Evolutionary conservation across 2,113 vertebrate genomes (phyloP), one percentile per base, ranked within the genome.

Genomic region (Sitta europaea): DNA sequence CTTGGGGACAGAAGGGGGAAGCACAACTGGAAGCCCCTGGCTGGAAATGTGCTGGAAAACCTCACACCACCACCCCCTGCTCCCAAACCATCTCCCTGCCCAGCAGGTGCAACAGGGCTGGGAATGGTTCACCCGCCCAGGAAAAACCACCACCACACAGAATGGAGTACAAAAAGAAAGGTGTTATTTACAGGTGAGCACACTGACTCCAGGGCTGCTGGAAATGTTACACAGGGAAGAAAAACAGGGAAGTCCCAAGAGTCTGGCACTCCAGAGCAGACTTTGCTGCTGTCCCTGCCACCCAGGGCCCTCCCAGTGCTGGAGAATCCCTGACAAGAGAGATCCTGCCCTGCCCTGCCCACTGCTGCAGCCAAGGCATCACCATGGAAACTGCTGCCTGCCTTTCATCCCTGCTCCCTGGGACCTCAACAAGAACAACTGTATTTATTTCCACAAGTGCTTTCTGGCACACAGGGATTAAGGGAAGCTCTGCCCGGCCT

Each of bases 161-260:
- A 51, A 14, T 11, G 1, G 1, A 21, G 53, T 95, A 50, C 15
- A 79, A 95, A 96, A 94, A 27, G 7, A 7, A 17, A 48, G 13
- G 18, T 80, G 22, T 89, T 95, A 91, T 96, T 94, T 88, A 92
- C 94, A 96, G n/a, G 43, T 16, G 40, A 48, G 36, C 42, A 67
- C 27, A 19, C 2, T 12, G 25, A 12, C 7, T 36, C 24, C 86
- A 47, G 65, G 21, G 31, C 33, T 11, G 29, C 63, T 40, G 31
- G 23, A 42, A 74, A 89, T 1, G 0, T 4, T 33, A 47, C 40
- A 57, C 38, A 5, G 53, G 29, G 77, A 24, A 16, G 10, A 33
- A 9, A 70, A 81, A 1, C 17, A 29, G 11, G 22, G 31, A 21
- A 50, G 16, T 7, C 29, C 71, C 62, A 6, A 28, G 47, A 10